Base-by-base conservation (phyloP, 1,140 invertebrate genomes). In the Chionoecetes opilio region DNA sequence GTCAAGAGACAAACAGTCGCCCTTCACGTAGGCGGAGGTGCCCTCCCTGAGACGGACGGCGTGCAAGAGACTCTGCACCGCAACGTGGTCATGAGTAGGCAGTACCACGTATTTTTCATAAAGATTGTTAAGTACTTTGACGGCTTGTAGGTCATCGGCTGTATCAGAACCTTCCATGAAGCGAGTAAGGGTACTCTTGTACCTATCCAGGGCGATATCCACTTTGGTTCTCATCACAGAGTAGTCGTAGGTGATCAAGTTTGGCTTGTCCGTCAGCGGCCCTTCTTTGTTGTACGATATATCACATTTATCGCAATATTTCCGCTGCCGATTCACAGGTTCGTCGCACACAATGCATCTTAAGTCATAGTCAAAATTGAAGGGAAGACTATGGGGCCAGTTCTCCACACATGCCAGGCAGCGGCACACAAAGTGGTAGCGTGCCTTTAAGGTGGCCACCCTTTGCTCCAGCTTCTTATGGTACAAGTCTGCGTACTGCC, bases 361-460 rank as follows among this genome's bases (percentile, higher is more conserved):
- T 5, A 75, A 26, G 21, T 75, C 63, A 26, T 75, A 26, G 0
- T n/a, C 63, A n/a, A 21, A 75, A 2, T 75, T 75, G 21, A n/a
- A n/a, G 63, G 63, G 82, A 0, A 84, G 84, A 8, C 14, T 31
- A 37, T 5, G 9, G 26, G 34, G 82, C 91, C 91, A 92, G 34
- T 85, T 41, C 26, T 41, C 38, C 37, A 38, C 11, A 92, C 91
- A 92, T 5, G 91, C 91, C 34, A 85, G 34, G 75, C 91, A 92
- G 0, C 31, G 17, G 26, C 91, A 92, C 0, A 37, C 32, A 32
- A 92, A 92, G n/a, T 85, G 75, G 91, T 85, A 92, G 5, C 38
- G 91, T 37, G 75, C 38, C 35, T 84, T 8, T 0, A 92, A 32
- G 41, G 31, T 37, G 0, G 35, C 17, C 37, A 26, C 31, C n/a